Percentiles rank a stretch among this genome's conserved stretches.
Evolutionary conservation across 1,140 invertebrate genomes (phyloP).

Genomic region (Pantala flavescens): DNA sequence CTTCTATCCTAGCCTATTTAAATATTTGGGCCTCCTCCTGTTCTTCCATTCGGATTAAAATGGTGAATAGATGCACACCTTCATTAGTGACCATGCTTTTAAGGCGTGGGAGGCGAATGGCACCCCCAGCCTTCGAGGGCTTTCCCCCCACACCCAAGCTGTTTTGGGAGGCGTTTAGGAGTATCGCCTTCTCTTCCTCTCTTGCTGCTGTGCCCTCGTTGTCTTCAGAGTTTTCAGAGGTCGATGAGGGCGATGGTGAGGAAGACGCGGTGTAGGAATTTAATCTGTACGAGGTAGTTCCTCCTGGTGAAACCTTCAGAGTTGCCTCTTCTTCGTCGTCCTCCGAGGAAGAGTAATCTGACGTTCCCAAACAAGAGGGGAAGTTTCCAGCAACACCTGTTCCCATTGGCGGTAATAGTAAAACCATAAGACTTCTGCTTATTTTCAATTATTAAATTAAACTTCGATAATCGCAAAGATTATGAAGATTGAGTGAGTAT

Average conservation of each 20-base stretch:
- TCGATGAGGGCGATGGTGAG: neutral
- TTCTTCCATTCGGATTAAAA: too few relatives aligned
- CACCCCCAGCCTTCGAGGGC: neutral
- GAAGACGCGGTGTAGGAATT: neutral
- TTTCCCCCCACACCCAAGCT: neutral
- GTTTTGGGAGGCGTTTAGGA: neutral
- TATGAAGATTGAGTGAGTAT: too few relatives aligned
- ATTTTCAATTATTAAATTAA: too few relatives aligned
- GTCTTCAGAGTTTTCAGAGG: neutral
- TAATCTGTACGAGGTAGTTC: neutral
- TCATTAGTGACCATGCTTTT: conserved; percentile 5
- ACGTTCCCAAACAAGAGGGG: neutral
- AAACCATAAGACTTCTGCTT: neutral
- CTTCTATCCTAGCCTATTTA: too few relatives aligned
- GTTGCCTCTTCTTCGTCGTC: neutral
- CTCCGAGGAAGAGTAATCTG: neutral
- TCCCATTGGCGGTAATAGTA: neutral
- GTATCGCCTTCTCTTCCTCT: neutral
- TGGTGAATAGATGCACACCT: neutral
- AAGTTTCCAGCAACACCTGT: neutral
- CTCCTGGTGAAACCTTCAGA: neutral
- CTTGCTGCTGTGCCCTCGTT: neutral
- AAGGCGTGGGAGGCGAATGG: neutral
- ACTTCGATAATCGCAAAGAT: too few relatives aligned
- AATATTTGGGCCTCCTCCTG: too few relatives aligned